Base-by-base conservation (phyloP, 2,113 vertebrate genomes). In the Camelus dromedarius region DNA sequence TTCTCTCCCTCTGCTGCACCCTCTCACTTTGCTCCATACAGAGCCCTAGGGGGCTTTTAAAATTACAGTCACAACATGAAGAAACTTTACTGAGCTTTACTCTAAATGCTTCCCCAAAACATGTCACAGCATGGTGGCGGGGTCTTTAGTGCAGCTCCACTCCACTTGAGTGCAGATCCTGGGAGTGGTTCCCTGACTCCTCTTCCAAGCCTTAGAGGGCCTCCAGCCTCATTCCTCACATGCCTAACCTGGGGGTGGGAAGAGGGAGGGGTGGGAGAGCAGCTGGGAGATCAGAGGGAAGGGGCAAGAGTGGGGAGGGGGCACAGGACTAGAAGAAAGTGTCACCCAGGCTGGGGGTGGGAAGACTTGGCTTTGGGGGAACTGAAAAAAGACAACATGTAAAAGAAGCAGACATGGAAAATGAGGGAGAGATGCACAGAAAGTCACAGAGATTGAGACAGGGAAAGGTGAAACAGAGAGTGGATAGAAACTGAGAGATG, bases 391-490 rank as follows among this genome's bases (percentile, higher is more conserved):
- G 15, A 82, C 24, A 42, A 84, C 8, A 0, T 22, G 46, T 81
- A 48, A 80, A 20, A 86, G 12, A 38, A 26, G 26, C 4, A 15
- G 54, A 60, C 19, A 4, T 12, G 58, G 70, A 50, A 86, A 92
- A 52, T 35, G 84, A 91, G 54, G 50, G 16, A 70, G 48, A 81
- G 67, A 56, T 32, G 50, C 56, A 96, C 96, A 93, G 98, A 97
- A 89, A 97, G 93, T 95, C 32, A 86, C 46, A 96, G 70, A 95
- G 86, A 93, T 84, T 24, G 66, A 95, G 20, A 8, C n/a, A 35
- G 83, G 32, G 32, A 67, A 72, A 42, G 46, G 24, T 46, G 8
- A 73, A 48, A 60, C 0, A 62, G 48, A 80, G 72, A 90, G 60
- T 24, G 50, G 52, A 30, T 5, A 69, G 60, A 38, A 67, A 79